Percentiles rank a stretch among this genome's conserved stretches.
These are phyloP conservation scores for Amiota communis DNA, from an alignment of 2,888 invertebrate species.

Conservation along the genomic window DNA sequence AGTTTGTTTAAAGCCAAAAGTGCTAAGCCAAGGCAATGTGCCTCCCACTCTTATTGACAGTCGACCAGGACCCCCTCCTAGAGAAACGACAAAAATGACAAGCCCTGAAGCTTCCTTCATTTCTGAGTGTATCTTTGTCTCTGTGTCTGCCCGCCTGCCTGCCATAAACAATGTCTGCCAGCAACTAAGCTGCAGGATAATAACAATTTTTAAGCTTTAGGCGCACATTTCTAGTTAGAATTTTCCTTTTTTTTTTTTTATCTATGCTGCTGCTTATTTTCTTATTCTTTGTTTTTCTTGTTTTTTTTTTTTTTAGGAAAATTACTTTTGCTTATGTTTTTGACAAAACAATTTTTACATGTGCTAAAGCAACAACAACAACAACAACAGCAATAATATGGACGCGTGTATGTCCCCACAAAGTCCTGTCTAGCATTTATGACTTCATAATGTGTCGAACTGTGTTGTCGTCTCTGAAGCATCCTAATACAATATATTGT, in stretches of 20 bases:
- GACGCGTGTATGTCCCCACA: conserved; percentile 4
- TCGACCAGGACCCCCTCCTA: not conserved
- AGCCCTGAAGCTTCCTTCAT: conserved; percentile 10
- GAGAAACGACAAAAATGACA: conserved; percentile 5
- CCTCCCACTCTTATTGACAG: conserved; percentile 15
- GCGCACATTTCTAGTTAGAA: not conserved
- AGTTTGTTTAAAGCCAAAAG: conserved; percentile 27
- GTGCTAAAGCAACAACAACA: conserved; percentile 58
- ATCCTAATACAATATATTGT: no score
- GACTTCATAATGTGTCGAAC: conserved; percentile 59
- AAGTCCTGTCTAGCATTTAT: conserved; percentile 53
- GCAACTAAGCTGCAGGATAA: conserved; percentile 24
- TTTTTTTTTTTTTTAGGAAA: conserved; percentile 7
- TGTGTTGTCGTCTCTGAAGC: conserved; percentile 4
- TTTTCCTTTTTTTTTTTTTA: not conserved
- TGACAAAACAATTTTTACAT: conserved; percentile 64
- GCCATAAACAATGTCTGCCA: conserved; percentile 16
- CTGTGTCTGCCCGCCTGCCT: not conserved
- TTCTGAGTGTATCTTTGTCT: not conserved
- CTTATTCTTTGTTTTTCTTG: conserved; percentile 18
- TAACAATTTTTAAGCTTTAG: conserved; percentile 27
- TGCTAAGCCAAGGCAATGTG: conserved; percentile 21
- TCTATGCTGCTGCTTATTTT: conserved; percentile 19
- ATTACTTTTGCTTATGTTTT: conserved; percentile 37
- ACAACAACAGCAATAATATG: not conserved